Evolutionary conservation across 2,888 invertebrate species (phyloP), one percentile per base, ranked within the genome.

Genomic region (Pristionchus mayeri): DNA sequence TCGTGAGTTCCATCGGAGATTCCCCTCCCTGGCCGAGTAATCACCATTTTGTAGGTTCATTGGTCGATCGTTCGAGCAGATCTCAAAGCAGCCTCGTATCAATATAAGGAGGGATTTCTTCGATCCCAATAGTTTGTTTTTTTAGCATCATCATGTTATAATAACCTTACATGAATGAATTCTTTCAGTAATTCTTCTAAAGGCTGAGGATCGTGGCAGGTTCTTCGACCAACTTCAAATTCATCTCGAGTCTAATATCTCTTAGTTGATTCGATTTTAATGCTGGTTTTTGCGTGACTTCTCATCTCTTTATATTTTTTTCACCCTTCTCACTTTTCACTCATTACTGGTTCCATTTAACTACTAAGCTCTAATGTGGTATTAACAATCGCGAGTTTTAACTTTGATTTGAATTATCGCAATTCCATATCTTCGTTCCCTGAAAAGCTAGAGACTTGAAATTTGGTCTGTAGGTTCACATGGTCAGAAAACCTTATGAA

Each of bases 1-100:
- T 87, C 87, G 90, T 89, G 37, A 85, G 81, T 79, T n/a, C 48
- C 44, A 44, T 54, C 21, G 4, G 21, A 18, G 7, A 54, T 54
- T 54, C 16, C 54, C n/a, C n/a, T n/a, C n/a, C n/a, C n/a, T n/a
- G n/a, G n/a, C n/a, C n/a, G n/a, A n/a, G 9, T 54, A 54, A 54
- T 16, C 21, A 54, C 21, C n/a, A 54, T 18, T 4, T 21, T 21
- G 27, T 85, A 89, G 89, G 34, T 88, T 87, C 60, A 89, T 90
- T 48, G 90, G 90, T 9, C 86, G 89, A 30, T 88, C 89, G 18
- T 90, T 89, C 84, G 87, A 88, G 54, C 82, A 87, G 79, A 87
- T 87, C 13, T 85, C 85, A 40, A 88, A 88, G 81, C 85, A 67
- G 67, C 84, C 86, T 57, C 85, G 85, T 16, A 83, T 88, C 16